Conservation (phyloP, 2,797 vertebrate species). For the Bradypus variegatus region DNA sequence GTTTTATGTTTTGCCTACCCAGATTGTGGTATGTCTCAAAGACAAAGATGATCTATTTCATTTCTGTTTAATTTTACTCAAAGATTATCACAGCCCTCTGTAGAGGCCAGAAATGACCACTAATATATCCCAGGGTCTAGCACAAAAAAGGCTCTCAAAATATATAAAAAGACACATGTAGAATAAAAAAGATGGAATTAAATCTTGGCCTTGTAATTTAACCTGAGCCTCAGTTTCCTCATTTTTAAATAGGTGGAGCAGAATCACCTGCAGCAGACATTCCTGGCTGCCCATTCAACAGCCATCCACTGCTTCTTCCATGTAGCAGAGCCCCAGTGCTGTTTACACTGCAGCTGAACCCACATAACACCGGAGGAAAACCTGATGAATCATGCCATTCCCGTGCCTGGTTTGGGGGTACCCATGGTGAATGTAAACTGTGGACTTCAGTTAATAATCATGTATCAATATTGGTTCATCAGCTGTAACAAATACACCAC, state of each 20-base stretch:
- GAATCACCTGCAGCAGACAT: background rate
- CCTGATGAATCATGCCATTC: too few species aligned
- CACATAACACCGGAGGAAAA: background rate
- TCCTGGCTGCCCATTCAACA: background rate
- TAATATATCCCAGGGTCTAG: background rate
- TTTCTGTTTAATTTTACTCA: background rate
- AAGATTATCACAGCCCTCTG: background rate
- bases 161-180: background rate
- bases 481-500: too few species aligned
- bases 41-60: background rate
- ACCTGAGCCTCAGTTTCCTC: background rate
- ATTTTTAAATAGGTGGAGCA: background rate
- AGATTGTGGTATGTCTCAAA: background rate
- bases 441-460: too few species aligned
- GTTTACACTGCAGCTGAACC: background rate
- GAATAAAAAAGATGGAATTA: background rate
- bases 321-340: too few species aligned
- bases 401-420: background rate
- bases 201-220: background rate
- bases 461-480: too few species aligned
- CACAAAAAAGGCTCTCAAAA: background rate
- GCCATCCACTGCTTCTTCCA: background rate
- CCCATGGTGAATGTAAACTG: too few species aligned
- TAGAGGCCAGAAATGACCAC: background rate
- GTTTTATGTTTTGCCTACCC: background rate